Evolutionary conservation across 2,113 vertebrate species (phyloP).

Genomic region (Raja brachyura): DNA sequence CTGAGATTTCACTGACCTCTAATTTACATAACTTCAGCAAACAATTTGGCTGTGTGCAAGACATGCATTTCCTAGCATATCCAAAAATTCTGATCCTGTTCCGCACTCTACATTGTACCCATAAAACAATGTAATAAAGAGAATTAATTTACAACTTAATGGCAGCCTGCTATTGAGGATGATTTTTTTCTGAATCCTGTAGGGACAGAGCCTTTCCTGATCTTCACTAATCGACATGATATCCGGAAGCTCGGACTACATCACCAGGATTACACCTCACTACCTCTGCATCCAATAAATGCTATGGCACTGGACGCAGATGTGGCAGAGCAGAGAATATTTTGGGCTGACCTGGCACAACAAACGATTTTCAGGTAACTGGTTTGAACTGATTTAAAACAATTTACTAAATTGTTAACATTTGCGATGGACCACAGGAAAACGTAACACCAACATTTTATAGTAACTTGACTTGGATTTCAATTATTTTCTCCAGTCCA

Average conservation of each 20-base stretch:
- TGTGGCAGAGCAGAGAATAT: slow-evolving; percentile 7
- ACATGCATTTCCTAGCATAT: not conserved
- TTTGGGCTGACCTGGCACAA: not conserved
- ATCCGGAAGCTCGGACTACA: not conserved
- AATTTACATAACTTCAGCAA: not conserved
- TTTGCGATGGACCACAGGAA: not conserved
- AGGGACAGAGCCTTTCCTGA: slow-evolving; percentile 20
- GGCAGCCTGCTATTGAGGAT: not conserved
- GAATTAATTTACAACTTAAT: not conserved
- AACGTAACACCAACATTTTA: not conserved
- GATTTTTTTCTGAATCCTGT: not conserved
- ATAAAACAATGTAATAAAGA: not conserved
- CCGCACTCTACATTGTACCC: no score
- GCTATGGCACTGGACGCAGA: not conserved
- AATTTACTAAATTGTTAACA: not conserved
- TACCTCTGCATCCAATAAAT: not conserved
- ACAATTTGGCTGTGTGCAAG: not conserved
- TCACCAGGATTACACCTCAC: not conserved
- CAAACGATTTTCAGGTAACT: slow-evolving; percentile 1
- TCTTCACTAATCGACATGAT: slow-evolving; percentile 20
- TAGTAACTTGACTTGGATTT: not conserved
- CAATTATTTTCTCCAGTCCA: not conserved
- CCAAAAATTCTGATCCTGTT: no score
- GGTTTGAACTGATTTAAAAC: not conserved
- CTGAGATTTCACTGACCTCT: not conserved